phyloP scores from a whole-genome alignment of 1,140 invertebrate species.

The Pseudomyrmex sp. region DNA sequence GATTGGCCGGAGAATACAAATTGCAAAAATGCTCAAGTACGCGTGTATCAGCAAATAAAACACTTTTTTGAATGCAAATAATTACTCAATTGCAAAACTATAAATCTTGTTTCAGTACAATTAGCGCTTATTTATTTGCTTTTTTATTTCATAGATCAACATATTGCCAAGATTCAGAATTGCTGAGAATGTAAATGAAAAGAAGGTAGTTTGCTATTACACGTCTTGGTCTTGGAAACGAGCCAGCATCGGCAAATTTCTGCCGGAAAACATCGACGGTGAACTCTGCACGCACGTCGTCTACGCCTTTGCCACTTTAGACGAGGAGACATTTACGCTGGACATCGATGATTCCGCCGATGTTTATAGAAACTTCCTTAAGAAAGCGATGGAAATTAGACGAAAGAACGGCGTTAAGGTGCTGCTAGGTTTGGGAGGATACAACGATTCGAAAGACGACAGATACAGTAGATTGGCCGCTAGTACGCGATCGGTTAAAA shows the following conservation, averaged over 20 bases:
- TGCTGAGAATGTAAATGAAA: conserved; percentile 66
- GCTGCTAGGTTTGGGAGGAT: conserved; percentile 93
- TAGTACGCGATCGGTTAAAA: conserved; percentile 86
- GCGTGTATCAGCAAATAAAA: neutral
- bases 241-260: conserved; percentile 92
- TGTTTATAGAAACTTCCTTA: conserved; percentile 88
- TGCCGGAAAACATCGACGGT: conserved; percentile 93
- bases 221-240: conserved; percentile 95
- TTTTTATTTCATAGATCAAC: conserved; percentile 42
- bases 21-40: conserved; percentile 80
- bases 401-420: conserved; percentile 87
- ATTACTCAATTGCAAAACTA: neutral
- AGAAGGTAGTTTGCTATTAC: conserved; percentile 93
- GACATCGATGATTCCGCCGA: conserved; percentile 93
- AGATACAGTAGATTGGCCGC: conserved; percentile 93
- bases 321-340: conserved; percentile 90
- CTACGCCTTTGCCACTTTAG: conserved; percentile 94
- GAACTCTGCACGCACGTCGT: conserved; percentile 94
- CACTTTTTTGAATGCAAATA: neutral
- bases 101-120: neutral
- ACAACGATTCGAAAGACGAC: conserved; percentile 93
- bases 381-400: conserved; percentile 82
- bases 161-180: conserved; percentile 5
- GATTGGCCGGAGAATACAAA: conserved; percentile 91
- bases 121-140: neutral